Conservation (phyloP, 2,113 vertebrate species). For the Ariopsis seemanni region DNA sequence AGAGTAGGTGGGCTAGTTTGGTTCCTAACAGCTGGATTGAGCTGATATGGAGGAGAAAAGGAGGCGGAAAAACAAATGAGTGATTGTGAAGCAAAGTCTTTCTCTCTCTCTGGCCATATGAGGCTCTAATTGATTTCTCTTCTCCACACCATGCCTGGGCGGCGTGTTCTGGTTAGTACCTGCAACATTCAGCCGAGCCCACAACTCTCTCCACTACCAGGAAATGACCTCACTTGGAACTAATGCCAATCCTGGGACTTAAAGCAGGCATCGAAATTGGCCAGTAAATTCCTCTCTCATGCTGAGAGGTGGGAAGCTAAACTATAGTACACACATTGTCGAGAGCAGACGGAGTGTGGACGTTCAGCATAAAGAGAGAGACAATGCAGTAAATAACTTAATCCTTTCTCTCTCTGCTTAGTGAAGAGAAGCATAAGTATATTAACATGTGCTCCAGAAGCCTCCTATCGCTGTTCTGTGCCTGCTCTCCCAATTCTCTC, state of each 20-base stretch:
- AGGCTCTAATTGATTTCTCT: slow-evolving; percentile 39
- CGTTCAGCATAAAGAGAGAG: not conserved
- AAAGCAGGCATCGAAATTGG: not conserved
- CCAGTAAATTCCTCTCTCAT: not conserved
- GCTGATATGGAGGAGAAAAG: slow-evolving; percentile 37
- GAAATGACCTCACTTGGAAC: slow-evolving; percentile 19
- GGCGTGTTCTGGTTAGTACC: slow-evolving; percentile 29
- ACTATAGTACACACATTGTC: slow-evolving; percentile 15
- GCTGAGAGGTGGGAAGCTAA: slow-evolving; percentile 1
- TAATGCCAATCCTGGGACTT: slow-evolving; percentile 16
- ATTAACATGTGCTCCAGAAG: not conserved
- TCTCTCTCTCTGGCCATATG: slow-evolving; percentile 21
- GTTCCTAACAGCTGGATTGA: slow-evolving; percentile 32
- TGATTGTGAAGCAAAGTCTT: slow-evolving; percentile 24
- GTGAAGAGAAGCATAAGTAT: slow-evolving; percentile 11
- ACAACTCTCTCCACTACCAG: slow-evolving; percentile 7
- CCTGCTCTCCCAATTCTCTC: not conserved
- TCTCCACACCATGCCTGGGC: not conserved
- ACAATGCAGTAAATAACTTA: slow-evolving; percentile 14
- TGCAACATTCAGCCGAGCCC: slow-evolving; percentile 5
- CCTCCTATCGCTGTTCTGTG: slow-evolving; percentile 15
- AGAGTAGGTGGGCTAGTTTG: slow-evolving; percentile 18
- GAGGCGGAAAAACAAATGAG: slow-evolving; percentile 14
- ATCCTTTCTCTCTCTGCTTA: not conserved
- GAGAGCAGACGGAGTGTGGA: not conserved